A percentile compares a stretch with the other conserved stretches of the same genome.
Conservation (phyloP, 1,140 invertebrate genomes). For the Drosophila kohkoa region DNA sequence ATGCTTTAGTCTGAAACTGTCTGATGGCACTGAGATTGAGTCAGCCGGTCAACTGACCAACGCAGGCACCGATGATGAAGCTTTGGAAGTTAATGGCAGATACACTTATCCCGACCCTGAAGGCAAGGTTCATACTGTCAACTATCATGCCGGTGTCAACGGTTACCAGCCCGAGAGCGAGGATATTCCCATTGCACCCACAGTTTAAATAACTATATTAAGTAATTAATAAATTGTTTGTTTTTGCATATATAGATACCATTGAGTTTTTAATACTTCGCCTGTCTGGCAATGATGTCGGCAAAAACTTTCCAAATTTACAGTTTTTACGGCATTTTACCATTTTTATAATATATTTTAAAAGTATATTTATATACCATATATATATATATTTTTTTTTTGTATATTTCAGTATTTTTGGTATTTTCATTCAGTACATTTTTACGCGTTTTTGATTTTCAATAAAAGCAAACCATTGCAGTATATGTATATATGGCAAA, state of each 20-base stretch:
- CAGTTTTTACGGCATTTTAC: too few relatives aligned
- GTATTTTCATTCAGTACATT: too few relatives aligned
- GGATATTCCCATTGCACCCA: constrained; percentile 86
- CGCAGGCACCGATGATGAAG: constrained; percentile 61
- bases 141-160: constrained; percentile 91
- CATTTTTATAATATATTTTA: too few relatives aligned
- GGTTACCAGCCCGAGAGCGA: constrained; percentile 90
- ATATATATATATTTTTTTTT: too few relatives aligned
- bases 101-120: constrained; percentile 87
- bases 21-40: constrained; percentile 39
- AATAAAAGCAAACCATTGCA: too few relatives aligned
- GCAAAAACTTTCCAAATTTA: too few relatives aligned
- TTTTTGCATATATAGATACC: constrained; percentile 6
- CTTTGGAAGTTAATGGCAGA: constrained; percentile 86
- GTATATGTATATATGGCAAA: too few relatives aligned
- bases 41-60: constrained; percentile 51
- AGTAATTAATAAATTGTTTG: constrained; percentile 27
- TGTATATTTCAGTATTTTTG: too few relatives aligned
- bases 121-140: constrained; percentile 88
- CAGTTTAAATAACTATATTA: constrained; percentile 40
- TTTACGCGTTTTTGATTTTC: too few relatives aligned
- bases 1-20: constrained; percentile 50
- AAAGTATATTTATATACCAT: too few relatives aligned
- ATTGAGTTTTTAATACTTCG: too few relatives aligned
- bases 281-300: too few relatives aligned